Conservation (phyloP, 2,888 invertebrate species). For the Heliconius ismenius region DNA sequence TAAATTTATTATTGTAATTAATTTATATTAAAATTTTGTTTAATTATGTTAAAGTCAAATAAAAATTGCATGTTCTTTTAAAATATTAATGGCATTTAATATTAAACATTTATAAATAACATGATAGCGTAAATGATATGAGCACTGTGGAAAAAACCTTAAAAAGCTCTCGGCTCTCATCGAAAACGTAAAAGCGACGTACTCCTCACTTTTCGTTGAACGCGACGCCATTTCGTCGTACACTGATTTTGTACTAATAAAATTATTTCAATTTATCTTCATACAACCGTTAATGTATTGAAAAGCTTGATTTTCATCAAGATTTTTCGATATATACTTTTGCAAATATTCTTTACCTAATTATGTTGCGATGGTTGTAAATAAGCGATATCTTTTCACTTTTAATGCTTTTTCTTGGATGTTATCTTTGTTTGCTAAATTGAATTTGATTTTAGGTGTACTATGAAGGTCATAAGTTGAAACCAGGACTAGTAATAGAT, state of each 20-base stretch:
- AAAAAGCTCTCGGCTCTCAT: conserved; percentile 34
- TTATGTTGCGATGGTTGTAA: conserved; percentile 39
- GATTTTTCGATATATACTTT: conserved; percentile 17
- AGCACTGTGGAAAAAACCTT: conserved; percentile 28
- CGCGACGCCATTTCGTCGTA: conserved; percentile 30
- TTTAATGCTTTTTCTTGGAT: conserved; percentile 34
- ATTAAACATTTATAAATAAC: not conserved
- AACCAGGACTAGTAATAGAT: not conserved
- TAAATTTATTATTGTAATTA: too few relatives aligned
- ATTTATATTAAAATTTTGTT: too few relatives aligned
- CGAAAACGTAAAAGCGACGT: conserved; percentile 32
- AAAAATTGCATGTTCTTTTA: not conserved
- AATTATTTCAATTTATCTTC: not conserved
- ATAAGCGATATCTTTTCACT: conserved; percentile 36
- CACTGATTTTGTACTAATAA: conserved; percentile 30
- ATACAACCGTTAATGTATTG: conserved; percentile 33
- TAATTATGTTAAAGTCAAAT: not conserved
- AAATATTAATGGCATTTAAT: not conserved
- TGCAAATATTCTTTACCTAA: conserved; percentile 37
- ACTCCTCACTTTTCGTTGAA: conserved; percentile 25
- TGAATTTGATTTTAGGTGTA: conserved; percentile 25
- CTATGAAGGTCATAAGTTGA: not conserved
- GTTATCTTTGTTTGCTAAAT: conserved; percentile 25
- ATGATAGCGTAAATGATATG: conserved; percentile 23
- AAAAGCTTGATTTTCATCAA: conserved; percentile 7